Conservation (phyloP, 2,888 invertebrate genomes). For the Cheilosia vulpina region DNA sequence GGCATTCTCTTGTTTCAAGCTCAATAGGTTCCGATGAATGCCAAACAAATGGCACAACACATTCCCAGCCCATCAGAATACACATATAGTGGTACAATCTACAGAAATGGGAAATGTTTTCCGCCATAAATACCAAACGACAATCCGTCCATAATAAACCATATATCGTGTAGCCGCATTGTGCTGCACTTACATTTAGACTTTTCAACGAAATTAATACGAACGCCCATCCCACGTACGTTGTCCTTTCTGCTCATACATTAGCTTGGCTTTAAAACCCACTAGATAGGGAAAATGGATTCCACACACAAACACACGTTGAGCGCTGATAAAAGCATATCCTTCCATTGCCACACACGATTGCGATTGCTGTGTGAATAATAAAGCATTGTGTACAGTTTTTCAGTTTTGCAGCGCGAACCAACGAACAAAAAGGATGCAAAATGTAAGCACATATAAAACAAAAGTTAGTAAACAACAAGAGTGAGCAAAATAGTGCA, state of each 20-base stretch:
- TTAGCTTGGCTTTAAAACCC: slow-evolving; percentile 61
- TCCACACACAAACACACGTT: neutral
- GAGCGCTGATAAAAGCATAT: slow-evolving; percentile 38
- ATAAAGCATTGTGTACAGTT: slow-evolving; percentile 59
- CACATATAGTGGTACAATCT: neutral
- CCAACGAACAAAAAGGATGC: slow-evolving; percentile 33
- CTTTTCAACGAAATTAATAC: slow-evolving; percentile 58
- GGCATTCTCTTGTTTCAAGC: slow-evolving; percentile 62
- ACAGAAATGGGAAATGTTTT: slow-evolving; percentile 51
- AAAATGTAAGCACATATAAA: slow-evolving; percentile 54
- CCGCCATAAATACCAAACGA: slow-evolving; percentile 60
- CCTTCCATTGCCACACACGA: slow-evolving; percentile 39
- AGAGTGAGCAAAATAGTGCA: neutral
- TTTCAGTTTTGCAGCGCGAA: slow-evolving; percentile 61
- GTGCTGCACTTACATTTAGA: slow-evolving; percentile 66
- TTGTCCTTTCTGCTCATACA: slow-evolving; percentile 40
- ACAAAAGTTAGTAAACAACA: slow-evolving; percentile 67
- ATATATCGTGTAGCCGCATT: slow-evolving; percentile 66
- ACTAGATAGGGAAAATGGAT: slow-evolving; percentile 50
- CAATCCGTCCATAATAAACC: slow-evolving; percentile 65
- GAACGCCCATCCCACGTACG: slow-evolving; percentile 17
- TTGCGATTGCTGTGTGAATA: slow-evolving; percentile 56
- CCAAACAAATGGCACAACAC: slow-evolving; percentile 60
- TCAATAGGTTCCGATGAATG: slow-evolving; percentile 70
- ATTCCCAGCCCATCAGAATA: slow-evolving; percentile 4